Conservation (phyloP, 2,113 vertebrate genomes). For the Brachyhypopomus occidentalis region DNA sequence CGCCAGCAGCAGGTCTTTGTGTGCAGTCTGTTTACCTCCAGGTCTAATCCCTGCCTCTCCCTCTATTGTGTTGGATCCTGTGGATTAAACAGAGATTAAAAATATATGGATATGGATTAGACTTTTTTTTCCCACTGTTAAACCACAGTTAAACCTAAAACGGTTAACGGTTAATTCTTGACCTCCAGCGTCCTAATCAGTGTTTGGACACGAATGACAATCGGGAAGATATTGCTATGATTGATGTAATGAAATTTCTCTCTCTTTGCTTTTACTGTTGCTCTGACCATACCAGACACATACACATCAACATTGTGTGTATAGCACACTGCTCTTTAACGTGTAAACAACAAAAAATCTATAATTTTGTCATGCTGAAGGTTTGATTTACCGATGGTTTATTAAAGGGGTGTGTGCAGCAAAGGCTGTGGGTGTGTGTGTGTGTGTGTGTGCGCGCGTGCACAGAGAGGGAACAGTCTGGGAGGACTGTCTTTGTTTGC, state of each 20-base stretch:
- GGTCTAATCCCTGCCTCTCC: slow-evolving; percentile 34
- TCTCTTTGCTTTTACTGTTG: neutral
- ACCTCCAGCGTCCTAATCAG: neutral
- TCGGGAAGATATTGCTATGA: neutral
- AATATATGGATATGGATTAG: neutral
- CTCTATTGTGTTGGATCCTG: slow-evolving; percentile 37
- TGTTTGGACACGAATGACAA: neutral
- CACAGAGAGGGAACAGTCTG: slow-evolving; percentile 21
- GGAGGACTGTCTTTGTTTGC: slow-evolving; percentile 79
- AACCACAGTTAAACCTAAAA: too few species aligned
- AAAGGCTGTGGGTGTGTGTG: slow-evolving; percentile 45
- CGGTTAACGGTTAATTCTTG: neutral
- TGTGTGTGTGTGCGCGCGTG: slow-evolving; percentile 35
- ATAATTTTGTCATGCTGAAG: neutral
- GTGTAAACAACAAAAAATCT: neutral
- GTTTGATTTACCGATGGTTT: neutral
- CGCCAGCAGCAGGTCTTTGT: slow-evolving; percentile 44
- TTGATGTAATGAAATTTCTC: neutral
- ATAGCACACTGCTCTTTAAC: neutral
- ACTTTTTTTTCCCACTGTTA: neutral
- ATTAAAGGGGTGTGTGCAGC: slow-evolving; percentile 42
- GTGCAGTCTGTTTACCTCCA: slow-evolving; percentile 48
- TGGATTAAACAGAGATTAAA: slow-evolving; percentile 36
- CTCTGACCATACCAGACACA: too few species aligned
- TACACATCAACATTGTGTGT: neutral